Percentiles rank a stretch among this genome's conserved stretches.
phyloP scores from a whole-genome alignment of 2,888 invertebrate genomes.

The Dasypogon diadema region DNA sequence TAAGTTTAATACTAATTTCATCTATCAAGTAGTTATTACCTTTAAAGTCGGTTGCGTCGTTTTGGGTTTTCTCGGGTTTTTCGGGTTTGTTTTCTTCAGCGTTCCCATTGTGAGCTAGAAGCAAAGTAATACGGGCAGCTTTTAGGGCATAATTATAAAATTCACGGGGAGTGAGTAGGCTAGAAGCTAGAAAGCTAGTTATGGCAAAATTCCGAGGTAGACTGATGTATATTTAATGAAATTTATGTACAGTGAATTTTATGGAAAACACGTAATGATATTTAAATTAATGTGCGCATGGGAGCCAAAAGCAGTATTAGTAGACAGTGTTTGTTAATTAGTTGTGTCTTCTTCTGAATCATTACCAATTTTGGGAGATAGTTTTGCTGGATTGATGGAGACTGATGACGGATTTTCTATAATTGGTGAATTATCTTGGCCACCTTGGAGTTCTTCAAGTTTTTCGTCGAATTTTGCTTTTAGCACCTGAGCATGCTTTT shows the following conservation, averaged over 20 bases:
- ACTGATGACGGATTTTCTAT: slow-evolving; percentile 43
- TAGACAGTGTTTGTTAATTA: background rate
- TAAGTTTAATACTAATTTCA: slow-evolving; percentile 47
- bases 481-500: slow-evolving; percentile 17
- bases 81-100: slow-evolving; percentile 31
- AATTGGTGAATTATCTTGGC: background rate
- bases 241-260: background rate
- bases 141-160: slow-evolving; percentile 23
- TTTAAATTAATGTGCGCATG: slow-evolving; percentile 18
- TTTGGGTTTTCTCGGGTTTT: slow-evolving; percentile 19
- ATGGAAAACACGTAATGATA: too few species aligned
- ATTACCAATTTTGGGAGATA: slow-evolving; percentile 53
- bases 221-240: slow-evolving; percentile 21
- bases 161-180: background rate
- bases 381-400: slow-evolving; percentile 42
- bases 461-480: slow-evolving; percentile 23
- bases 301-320: slow-evolving; percentile 40
- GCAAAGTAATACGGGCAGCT: slow-evolving; percentile 54
- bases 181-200: slow-evolving; percentile 16
- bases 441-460: slow-evolving; percentile 16
- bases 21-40: slow-evolving; percentile 42
- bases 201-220: background rate
- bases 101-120: slow-evolving; percentile 54
- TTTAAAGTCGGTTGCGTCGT: slow-evolving; percentile 11
- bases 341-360: background rate